A percentile compares a stretch with the other conserved stretches of the same genome.
These are phyloP conservation scores for Leptocoma aspasia DNA, from an alignment of 2,113 vertebrate genomes.

Conservation along the genomic window DNA sequence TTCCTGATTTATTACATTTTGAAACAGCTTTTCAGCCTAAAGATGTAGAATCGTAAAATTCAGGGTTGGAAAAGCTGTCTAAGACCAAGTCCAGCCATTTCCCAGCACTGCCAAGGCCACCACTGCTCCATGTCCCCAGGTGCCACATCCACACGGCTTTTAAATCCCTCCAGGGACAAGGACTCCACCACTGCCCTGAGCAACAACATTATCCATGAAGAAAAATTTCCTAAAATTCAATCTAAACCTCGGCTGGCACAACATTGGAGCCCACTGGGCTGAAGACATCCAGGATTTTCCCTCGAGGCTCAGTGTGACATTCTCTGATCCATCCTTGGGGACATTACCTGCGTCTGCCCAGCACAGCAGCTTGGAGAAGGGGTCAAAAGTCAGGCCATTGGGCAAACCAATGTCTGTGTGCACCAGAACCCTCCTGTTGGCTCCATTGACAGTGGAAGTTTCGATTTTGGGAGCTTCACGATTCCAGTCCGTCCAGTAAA, in stretches of 20 bases:
- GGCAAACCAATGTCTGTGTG: slow-evolving; percentile 88
- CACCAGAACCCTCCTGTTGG: slow-evolving; percentile 86
- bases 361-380: slow-evolving; percentile 82
- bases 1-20: neutral
- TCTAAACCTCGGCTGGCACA: neutral
- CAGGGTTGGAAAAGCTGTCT: neutral
- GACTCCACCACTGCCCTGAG: neutral
- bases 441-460: slow-evolving; percentile 82
- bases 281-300: neutral
- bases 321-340: accelerated
- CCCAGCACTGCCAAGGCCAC: neutral
- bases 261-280: neutral
- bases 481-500: slow-evolving; percentile 99
- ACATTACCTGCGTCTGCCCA: slow-evolving; percentile 94
- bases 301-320: accelerated
- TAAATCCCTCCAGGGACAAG: neutral
- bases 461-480: slow-evolving; percentile 97
- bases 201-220: neutral
- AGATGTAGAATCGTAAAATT: neutral
- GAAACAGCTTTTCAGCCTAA: neutral
- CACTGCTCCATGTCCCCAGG: neutral
- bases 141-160: neutral
- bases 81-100: neutral
- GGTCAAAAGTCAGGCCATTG: slow-evolving; percentile 89
- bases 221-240: neutral